Evolutionary conservation across 1,140 invertebrate genomes (phyloP), one percentile per base, ranked within the genome.

Genomic region (Aradophagus sp.): DNA sequence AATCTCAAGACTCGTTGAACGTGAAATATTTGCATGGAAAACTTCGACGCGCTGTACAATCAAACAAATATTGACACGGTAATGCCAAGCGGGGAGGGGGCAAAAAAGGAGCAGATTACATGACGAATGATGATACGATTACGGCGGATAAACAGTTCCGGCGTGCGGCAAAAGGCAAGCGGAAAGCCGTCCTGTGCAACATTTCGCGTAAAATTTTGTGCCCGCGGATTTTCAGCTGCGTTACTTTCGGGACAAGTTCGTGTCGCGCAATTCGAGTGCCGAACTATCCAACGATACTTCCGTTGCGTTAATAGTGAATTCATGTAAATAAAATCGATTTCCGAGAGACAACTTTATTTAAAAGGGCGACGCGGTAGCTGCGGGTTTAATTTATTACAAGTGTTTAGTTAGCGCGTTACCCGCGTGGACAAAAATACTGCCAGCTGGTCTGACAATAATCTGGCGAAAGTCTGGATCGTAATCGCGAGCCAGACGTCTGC

Each of bases 21-120:
- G 17, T 31, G 17, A 48, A 36, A 29, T 53, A 61, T 41, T 34
- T 19, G 6, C 7, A 5, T 17, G 12, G 6, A 23, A 13, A 31
- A 19, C 10, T 31, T 14, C 4, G 16, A 36, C 16, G 34, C 12
- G 17, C 11, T 23, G 23, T 32, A 52, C 15, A 55, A 29, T 45
- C 19, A 44, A 42, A 50, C 11, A 32, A 41, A 44, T 26, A 34
- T 41, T 14, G 5, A 36, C 61, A 26, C n/a, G 42, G 12, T 56
- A 53, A 69, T 50, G 41, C 48, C 44, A 31, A 20, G 35, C 15
- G 41, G 1, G 15, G n/a, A n/a, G n/a, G n/a, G n/a, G n/a, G n/a
- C n/a, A n/a, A 36, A 70, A 63, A 62, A 45, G 58, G 45, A 56
- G 55, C 44, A 48, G 48, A 69, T 69, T 69, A 61, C 56, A 62